These are phyloP conservation scores for Tragelaphus scriptus DNA, from an alignment of 2,113 vertebrate species.

Conservation along the genomic window DNA sequence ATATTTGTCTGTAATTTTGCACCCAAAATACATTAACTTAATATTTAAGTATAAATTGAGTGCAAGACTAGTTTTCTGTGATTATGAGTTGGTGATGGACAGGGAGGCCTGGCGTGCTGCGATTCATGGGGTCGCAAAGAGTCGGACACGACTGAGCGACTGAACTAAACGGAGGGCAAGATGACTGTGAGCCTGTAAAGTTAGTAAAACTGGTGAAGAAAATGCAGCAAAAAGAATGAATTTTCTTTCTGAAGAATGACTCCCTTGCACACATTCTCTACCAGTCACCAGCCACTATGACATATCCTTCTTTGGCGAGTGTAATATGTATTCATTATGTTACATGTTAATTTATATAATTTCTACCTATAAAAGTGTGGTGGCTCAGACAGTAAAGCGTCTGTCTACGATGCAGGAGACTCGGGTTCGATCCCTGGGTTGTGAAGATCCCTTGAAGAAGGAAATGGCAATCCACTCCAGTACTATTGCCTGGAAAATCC, in stretches of 20 bases:
- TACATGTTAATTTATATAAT: not conserved
- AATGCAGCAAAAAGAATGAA: not conserved
- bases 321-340: not conserved
- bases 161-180: not conserved
- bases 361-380: not conserved
- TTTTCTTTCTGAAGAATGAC: not conserved
- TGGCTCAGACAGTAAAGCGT: too few species aligned
- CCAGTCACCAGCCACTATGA: too few species aligned
- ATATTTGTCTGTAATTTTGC: not conserved
- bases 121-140: too few species aligned
- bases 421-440: too few species aligned
- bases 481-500: too few species aligned
- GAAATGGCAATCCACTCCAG: too few species aligned
- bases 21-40: not conserved
- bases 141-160: too few species aligned
- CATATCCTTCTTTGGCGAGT: not conserved
- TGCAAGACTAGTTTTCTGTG: not conserved
- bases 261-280: not conserved
- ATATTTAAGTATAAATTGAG: not conserved
- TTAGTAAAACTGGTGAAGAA: not conserved
- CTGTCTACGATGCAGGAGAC: too few species aligned
- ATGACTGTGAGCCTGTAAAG: not conserved
- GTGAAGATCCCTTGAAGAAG: too few species aligned
- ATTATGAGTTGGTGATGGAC: too few species aligned
- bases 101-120: too few species aligned